phyloP scores from a whole-genome alignment of 2,888 invertebrate species.

The Criorhina ranunculi region DNA sequence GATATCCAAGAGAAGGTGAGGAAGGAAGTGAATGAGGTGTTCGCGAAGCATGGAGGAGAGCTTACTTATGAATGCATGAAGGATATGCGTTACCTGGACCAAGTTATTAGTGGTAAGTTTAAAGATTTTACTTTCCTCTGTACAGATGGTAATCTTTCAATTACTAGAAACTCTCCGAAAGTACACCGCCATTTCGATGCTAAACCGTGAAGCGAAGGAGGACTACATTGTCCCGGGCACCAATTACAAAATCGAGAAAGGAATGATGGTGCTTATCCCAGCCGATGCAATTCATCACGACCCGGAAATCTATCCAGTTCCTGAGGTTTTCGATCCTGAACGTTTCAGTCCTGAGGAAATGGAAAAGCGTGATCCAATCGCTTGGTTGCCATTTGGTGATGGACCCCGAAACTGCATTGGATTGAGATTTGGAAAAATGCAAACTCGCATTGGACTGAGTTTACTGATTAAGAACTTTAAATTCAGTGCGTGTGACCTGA shows the following conservation, averaged over 20 bases:
- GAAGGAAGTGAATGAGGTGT: conserved; percentile 78
- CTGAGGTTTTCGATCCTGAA: conserved; percentile 84
- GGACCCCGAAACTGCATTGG: conserved; percentile 83
- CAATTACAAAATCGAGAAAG: conserved; percentile 85
- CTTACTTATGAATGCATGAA: conserved; percentile 81
- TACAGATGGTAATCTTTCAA: neutral
- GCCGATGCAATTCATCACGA: conserved; percentile 82
- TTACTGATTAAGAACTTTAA: conserved; percentile 78
- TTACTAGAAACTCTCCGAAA: conserved; percentile 85
- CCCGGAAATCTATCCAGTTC: conserved; percentile 84
- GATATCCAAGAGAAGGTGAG: conserved; percentile 79
- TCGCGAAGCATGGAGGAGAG: conserved; percentile 77
- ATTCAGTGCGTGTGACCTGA: conserved; percentile 78
- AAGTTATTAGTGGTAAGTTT: conserved; percentile 80
- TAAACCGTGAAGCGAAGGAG: conserved; percentile 58
- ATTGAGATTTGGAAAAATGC: conserved; percentile 83
- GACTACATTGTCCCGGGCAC: conserved; percentile 79
- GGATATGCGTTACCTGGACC: conserved; percentile 81
- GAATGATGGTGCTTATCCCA: conserved; percentile 85
- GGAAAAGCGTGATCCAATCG: conserved; percentile 78
- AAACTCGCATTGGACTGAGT: conserved; percentile 79
- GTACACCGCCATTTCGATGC: conserved; percentile 85
- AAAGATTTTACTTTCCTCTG: neutral
- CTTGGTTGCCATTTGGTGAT: conserved; percentile 82
- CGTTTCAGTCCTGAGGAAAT: conserved; percentile 83